Evolutionary conservation across 2,113 vertebrate species (phyloP).

Genomic region (Sigmodon hispidus): DNA sequence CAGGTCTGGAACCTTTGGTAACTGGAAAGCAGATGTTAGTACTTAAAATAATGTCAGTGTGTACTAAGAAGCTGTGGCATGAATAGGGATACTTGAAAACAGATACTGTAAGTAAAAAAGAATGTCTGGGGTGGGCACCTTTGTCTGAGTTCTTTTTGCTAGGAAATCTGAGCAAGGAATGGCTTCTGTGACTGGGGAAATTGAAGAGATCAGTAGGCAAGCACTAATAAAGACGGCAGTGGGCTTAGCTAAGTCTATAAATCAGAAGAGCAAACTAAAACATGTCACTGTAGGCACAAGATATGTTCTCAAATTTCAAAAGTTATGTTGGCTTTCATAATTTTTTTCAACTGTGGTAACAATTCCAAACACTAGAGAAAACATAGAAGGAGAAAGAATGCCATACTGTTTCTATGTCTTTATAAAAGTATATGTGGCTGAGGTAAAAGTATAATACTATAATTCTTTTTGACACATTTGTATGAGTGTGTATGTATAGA

Average conservation of each 20-base stretch:
- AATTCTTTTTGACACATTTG: not conserved
- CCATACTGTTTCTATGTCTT: not conserved
- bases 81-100: not conserved
- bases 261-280: not conserved
- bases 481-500: not conserved
- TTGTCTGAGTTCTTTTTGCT: not conserved
- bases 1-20: not conserved
- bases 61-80: not conserved
- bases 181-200: not conserved
- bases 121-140: not conserved
- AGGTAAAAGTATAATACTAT: not conserved
- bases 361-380: slow-evolving; percentile 9
- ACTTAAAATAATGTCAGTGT: not conserved
- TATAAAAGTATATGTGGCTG: not conserved
- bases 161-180: not conserved
- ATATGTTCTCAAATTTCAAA: not conserved
- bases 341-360: not conserved
- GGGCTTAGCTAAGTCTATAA: slow-evolving; percentile 16
- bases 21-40: not conserved
- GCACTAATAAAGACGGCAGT: not conserved
- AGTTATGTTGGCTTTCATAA: not conserved
- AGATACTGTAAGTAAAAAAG: not conserved
- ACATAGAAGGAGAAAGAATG: not conserved
- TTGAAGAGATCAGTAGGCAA: not conserved
- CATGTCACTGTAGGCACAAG: not conserved